A percentile compares a stretch with the other conserved stretches of the same genome.
These are phyloP conservation scores for Lasioglossum calceatum DNA, from an alignment of 2,888 invertebrate species.

Conservation along the genomic window DNA sequence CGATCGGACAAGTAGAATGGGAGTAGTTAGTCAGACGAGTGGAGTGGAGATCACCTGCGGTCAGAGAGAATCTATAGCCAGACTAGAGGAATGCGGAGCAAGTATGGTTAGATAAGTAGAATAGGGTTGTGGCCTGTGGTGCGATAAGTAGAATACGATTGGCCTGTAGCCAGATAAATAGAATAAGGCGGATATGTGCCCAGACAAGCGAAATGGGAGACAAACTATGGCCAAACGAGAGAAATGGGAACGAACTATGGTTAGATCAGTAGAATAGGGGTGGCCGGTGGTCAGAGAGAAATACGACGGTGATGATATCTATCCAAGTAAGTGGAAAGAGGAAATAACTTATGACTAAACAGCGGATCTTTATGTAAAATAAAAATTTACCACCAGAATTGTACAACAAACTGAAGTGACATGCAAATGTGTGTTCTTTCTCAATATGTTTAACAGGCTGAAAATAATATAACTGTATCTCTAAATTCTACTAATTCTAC, in stretches of 20 bases:
- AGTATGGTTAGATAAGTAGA: neutral
- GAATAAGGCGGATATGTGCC: neutral
- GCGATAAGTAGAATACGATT: neutral
- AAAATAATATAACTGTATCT: too few species aligned
- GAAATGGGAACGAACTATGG: neutral
- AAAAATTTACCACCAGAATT: too few species aligned
- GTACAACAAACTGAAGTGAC: too few species aligned
- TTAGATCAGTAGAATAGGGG: neutral
- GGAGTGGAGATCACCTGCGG: neutral
- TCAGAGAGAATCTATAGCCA: neutral
- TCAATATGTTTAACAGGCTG: too few species aligned
- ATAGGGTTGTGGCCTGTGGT: neutral
- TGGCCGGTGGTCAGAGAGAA: neutral
- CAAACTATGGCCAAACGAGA: neutral
- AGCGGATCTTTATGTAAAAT: too few species aligned
- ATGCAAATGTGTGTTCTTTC: too few species aligned
- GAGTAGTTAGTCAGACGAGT: neutral
- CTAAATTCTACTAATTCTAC: too few species aligned
- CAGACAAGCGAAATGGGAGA: neutral
- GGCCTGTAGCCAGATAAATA: neutral
- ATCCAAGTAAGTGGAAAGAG: neutral
- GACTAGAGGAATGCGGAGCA: neutral
- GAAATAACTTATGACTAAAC: neutral
- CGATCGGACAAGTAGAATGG: neutral
- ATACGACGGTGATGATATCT: neutral